Evolutionary conservation across 23 tunicate genomes (phyloP).

Genomic region (Styela clava): DNA sequence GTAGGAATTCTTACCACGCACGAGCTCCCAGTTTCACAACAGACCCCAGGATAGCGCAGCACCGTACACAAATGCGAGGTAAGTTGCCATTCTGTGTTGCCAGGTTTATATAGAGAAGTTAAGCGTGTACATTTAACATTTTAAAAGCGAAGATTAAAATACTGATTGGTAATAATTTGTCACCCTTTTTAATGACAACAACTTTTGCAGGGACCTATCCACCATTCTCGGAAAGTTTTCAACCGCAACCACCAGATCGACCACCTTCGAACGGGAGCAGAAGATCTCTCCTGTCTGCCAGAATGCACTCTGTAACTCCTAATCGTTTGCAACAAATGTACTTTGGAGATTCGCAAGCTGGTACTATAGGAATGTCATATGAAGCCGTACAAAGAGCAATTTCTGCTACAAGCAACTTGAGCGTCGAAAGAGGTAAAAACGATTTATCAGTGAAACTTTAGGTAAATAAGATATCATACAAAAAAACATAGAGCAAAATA

Average conservation of each 20-base stretch:
- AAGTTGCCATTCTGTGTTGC: too few relatives aligned
- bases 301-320: slow-evolving; percentile 19
- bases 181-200: too few relatives aligned
- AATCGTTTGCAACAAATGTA: slow-evolving; percentile 9
- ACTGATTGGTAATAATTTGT: too few relatives aligned
- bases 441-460: neutral
- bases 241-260: slow-evolving; percentile 16
- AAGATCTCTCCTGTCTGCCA: neutral
- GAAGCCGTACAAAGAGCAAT: slow-evolving; percentile 69
- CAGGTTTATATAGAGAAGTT: too few relatives aligned
- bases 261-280: slow-evolving; percentile 17
- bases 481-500: too few relatives aligned
- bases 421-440: slow-evolving; percentile 55
- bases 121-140: too few relatives aligned
- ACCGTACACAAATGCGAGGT: neutral
- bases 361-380: slow-evolving; percentile 43
- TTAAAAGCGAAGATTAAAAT: too few relatives aligned
- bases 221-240: neutral
- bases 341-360: slow-evolving; percentile 7
- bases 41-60: slow-evolving; percentile 24
- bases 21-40: slow-evolving; percentile 38
- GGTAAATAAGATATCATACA: too few relatives aligned
- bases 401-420: slow-evolving; percentile 61
- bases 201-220: neutral
- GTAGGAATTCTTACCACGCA: neutral